phyloP scores from a whole-genome alignment of 2,888 invertebrate species.

The Ormia ochracea region DNA sequence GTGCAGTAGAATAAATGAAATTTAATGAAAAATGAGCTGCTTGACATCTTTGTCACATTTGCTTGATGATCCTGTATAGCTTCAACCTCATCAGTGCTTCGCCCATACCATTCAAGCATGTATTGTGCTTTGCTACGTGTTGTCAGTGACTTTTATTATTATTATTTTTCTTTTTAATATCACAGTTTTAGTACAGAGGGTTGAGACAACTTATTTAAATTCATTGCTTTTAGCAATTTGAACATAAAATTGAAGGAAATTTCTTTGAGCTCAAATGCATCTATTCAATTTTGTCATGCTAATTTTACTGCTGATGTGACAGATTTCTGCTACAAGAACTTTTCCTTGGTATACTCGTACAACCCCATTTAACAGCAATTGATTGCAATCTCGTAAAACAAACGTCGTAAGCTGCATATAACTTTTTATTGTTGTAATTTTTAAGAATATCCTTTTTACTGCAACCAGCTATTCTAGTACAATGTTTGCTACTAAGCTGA shows the following conservation, averaged over 20 bases:
- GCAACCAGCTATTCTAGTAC: neutral
- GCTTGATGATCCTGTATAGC: too few relatives aligned
- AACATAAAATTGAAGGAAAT: neutral
- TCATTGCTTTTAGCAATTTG: slow-evolving; percentile 2
- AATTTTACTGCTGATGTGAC: slow-evolving; percentile 14
- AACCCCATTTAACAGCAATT: slow-evolving; percentile 1
- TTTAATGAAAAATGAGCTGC: too few relatives aligned
- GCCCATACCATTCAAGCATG: too few relatives aligned
- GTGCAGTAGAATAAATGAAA: too few relatives aligned
- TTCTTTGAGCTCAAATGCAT: slow-evolving; percentile 4
- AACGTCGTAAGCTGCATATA: neutral
- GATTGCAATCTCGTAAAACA: neutral
- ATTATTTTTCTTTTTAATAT: too few relatives aligned
- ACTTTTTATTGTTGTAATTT: neutral
- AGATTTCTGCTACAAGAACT: neutral
- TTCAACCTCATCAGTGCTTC: too few relatives aligned
- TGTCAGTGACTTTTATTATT: too few relatives aligned
- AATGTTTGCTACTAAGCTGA: slow-evolving; percentile 4
- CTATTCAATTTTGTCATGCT: neutral
- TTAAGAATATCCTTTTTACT: neutral
- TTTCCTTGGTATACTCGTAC: neutral
- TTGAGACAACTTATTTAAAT: slow-evolving; percentile 35
- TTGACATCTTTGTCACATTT: too few relatives aligned
- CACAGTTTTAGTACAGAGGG: too few relatives aligned
- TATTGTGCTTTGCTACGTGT: too few relatives aligned